A percentile compares a stretch with the other conserved stretches of the same genome.
Conservation (phyloP, 2,888 invertebrate species). For the Lobophora halterata region DNA sequence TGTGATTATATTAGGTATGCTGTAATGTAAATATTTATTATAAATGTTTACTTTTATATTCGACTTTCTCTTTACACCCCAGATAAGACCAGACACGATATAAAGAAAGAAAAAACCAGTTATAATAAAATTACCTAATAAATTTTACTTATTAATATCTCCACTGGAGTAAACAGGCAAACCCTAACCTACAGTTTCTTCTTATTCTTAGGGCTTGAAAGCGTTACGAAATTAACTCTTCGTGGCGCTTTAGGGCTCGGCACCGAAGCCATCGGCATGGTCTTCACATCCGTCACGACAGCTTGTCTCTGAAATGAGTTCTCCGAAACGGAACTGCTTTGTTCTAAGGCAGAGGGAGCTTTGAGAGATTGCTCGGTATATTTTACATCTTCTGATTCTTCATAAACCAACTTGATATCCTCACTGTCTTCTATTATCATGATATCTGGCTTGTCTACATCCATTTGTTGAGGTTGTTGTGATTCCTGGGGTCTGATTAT, state of each 20-base stretch:
- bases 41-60: constrained; percentile 65
- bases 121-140: too few relatives aligned
- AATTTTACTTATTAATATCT: too few relatives aligned
- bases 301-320: constrained; percentile 58
- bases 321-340: constrained; percentile 21
- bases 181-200: constrained; percentile 62
- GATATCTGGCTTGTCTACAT: constrained; percentile 35
- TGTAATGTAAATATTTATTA: constrained; percentile 76
- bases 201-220: constrained; percentile 89
- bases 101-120: constrained; percentile 2
- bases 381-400: constrained; percentile 62
- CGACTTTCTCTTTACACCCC: constrained; percentile 30
- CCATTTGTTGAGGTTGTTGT: constrained; percentile 77
- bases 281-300: constrained; percentile 59
- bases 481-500: constrained; percentile 62
- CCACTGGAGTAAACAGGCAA: too few relatives aligned
- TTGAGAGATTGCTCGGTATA: constrained; percentile 31
- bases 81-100: too few relatives aligned
- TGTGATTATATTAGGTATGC: constrained; percentile 62
- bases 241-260: constrained; percentile 81
- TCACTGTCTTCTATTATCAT: constrained; percentile 63
- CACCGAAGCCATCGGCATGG: constrained; percentile 39
- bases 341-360: constrained; percentile 17
- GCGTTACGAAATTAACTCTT: constrained; percentile 86
- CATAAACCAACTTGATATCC: constrained; percentile 82